Base-by-base conservation (phyloP, 92 coral and sea anemone species). In the Zoanthus sociatus region DNA sequence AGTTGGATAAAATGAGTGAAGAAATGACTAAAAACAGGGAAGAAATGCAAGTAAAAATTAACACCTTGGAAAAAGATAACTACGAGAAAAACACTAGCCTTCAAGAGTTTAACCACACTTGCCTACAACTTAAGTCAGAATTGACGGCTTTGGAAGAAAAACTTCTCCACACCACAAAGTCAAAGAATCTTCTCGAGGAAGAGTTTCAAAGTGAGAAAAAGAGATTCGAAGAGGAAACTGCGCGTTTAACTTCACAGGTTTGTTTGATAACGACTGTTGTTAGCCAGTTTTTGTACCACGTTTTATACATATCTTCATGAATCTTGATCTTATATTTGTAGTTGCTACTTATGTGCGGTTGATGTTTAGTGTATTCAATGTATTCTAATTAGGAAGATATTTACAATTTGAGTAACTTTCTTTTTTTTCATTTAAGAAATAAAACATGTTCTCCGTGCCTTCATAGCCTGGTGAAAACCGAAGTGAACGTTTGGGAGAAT, bases 31-130 rank as follows among this genome's bases (percentile, higher is more conserved):
- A 78, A 47, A 83, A 83, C 26, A 37, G 77, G 14, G 86, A 61
- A 48, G 90, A 87, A 51, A 48, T 78, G 55, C 72, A 18, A 16
- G 58, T 16, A 33, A 71, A 46, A 30, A 69, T 79, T 31, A 44
- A 33, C 15, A 6, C 78, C 2, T 26, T 66, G 64, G 60, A 79
- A 69, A 26, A 5, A 58, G 87, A 79, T 45, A 88, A 72, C 16
- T 32, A 73, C 15, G 79, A 88, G 71, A 48, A 71, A 75, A 72
- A 58, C 53, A 66, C 69, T n/a, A 89, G 72, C 47, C 46, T 92
- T 5, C 87, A 89, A 32, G 94, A 92, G 54, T 76, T 92, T 17
- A 92, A 87, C 20, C 61, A 88, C 44, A 82, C 90, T 4, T 92
- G 83, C 56, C 73, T 77, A 60, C 79, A 82, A 46, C 42, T 85